Base-by-base conservation (phyloP, 64 coral and sea anemone genomes). In the Stylophora pistillata region DNA sequence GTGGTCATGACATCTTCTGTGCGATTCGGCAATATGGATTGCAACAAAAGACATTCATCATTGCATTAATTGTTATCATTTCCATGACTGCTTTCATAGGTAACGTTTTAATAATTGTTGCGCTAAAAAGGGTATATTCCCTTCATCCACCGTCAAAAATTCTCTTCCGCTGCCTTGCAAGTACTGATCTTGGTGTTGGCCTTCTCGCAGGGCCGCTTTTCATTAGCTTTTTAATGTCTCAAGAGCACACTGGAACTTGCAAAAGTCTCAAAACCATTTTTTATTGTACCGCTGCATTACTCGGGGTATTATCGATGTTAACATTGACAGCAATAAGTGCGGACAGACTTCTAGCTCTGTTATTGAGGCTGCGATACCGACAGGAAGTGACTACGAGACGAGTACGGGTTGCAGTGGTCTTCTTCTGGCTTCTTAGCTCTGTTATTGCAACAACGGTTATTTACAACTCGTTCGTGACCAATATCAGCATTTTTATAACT, bases 101-200 rank as follows among this genome's bases (percentile, higher is more conserved):
- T 5, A 64, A 64, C n/a, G 61, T 64, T 64, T 64, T 13, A 21
- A 16, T 64, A 15, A 20, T 64, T 64, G 61, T 21, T 64, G 61
- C 74, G 7, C 74, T 56, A 25, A 0, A n/a, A 5, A 56, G 27
- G 47, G 4, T 9, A 17, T 54, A 41, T 16, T 56, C 74, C 18
- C 74, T 77, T 28, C 74, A 77, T 55, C 37, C 74, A 13, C 47
- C 74, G 14, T 77, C 74, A 12, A 77, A 53, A 26, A 41, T 77
- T 56, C 25, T 77, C 47, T 55, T 77, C n/a, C 0, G 41, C 16
- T 77, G 74, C 20, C 53, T 77, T 47, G 74, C 74, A 21, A 13
- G 16, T 9, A 77, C 74, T 23, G 74, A 77, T 77, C 74, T 77
- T 34, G 20, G 74, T 53, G 74, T 77, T 16, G 74, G 74, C 21